A percentile compares a stretch with the other conserved stretches of the same genome.
phyloP scores from a whole-genome alignment of 1,140 invertebrate genomes.

The Galendromus occidentalis region DNA sequence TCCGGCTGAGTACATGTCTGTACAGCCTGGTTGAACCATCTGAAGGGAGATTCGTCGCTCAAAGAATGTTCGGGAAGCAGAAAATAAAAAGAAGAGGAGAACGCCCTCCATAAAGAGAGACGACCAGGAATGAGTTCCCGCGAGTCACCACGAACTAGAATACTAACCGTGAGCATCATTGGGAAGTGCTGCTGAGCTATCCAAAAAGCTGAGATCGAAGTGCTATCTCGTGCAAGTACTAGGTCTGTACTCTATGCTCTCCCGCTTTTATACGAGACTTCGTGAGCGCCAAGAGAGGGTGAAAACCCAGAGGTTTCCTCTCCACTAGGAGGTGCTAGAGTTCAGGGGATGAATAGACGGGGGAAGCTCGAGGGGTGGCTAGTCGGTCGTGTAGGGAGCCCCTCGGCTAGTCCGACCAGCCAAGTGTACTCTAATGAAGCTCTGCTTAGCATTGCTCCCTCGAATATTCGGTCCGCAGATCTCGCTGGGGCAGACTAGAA shows the following conservation, averaged over 20 bases:
- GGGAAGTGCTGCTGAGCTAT: neutral
- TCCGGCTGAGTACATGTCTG: neutral
- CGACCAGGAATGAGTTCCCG: neutral
- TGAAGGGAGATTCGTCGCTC: neutral
- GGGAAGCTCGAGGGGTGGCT: neutral
- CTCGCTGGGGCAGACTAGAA: neutral
- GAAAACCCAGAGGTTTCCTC: neutral
- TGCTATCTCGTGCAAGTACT: neutral
- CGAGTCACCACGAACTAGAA: neutral
- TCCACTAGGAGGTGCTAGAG: constrained; percentile 5
- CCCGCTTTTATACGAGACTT: neutral
- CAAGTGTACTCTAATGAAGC: neutral
- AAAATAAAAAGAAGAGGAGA: neutral
- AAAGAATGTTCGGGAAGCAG: neutral
- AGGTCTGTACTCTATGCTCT: neutral
- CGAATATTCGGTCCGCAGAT: neutral
- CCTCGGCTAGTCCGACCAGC: neutral
- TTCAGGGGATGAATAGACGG: neutral
- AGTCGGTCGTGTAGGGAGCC: neutral
- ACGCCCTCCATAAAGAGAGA: neutral
- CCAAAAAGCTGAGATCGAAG: neutral
- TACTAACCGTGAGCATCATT: constrained; percentile 9
- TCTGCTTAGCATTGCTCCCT: neutral
- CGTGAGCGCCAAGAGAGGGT: constrained; percentile 1
- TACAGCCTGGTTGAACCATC: constrained; percentile 5